Base-by-base conservation (phyloP, 2,113 vertebrate genomes). In the Phoxinus phoxinus region DNA sequence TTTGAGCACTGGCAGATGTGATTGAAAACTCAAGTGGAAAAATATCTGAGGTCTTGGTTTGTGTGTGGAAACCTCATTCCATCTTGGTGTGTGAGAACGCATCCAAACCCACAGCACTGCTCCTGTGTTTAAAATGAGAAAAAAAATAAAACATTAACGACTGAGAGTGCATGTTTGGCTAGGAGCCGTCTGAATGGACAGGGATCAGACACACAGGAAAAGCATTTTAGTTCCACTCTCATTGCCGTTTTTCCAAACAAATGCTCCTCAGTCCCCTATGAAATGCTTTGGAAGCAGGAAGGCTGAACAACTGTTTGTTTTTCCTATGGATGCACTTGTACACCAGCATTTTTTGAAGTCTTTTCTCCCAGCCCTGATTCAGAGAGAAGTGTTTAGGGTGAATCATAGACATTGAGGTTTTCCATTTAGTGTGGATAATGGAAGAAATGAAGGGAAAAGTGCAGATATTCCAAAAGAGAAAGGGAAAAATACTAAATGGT, bases 391-490 rank as follows among this genome's bases (percentile, higher is more conserved):
- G 88, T 91, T 89, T 86, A 84, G 90, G 87, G 86, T 87, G 88
- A 91, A 90, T 90, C 85, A 93, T 89, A 91, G 88, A 53, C 8
- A 85, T 69, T 83, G 83, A 87, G 90, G 90, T 78, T 86, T 87
- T 88, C 83, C 86, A 63, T 86, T 89, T 48, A 90, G 81, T 90
- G 85, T 92, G 86, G 6, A 82, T 88, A 79, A 79, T 89, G 81
- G 86, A 4, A 58, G 63, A 85, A 89, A 81, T 85, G 25, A 84
- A 89, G 86, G 56, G 37, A 69, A 80, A 81, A 88, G 46, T n/a
- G 21, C 81, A 84, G 87, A 88, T 63, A 87, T 87, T 87, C 81
- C 9, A 51, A 84, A 86, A 13, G 83, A 87, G 63, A 76, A 6
- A 48, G 41, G 41, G 72, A 71, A 73, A 76, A 12, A 61, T 1